These are phyloP conservation scores for Trissolcus basalis DNA, from an alignment of 1,140 invertebrate genomes.

Conservation along the genomic window DNA sequence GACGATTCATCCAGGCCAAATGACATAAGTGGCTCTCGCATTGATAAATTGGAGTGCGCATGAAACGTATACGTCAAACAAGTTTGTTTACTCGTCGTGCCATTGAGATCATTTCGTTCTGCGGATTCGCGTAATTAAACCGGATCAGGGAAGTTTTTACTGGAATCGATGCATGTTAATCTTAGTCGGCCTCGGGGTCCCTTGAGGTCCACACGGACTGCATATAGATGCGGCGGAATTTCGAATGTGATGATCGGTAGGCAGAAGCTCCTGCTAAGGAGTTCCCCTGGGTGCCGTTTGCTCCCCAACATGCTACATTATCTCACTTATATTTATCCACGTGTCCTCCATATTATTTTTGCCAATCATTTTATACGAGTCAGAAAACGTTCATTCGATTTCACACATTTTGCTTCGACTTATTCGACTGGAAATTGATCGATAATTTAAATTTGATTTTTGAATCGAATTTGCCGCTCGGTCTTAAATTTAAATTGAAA, in stretches of 20 bases:
- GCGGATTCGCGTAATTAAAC: conserved; percentile 35
- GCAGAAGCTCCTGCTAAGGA: conserved; percentile 60
- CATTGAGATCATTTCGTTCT: conserved; percentile 4
- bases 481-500: too few species aligned
- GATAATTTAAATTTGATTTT: too few species aligned
- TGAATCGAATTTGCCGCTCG: too few species aligned
- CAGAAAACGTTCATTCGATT: background rate
- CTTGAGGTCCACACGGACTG: conserved; percentile 22
- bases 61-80: conserved; percentile 5
- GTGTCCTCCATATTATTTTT: conserved; percentile 32
- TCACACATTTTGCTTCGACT: too few species aligned
- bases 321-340: conserved; percentile 47
- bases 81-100: conserved; percentile 7
- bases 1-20: background rate
- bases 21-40: background rate
- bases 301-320: conserved; percentile 55
- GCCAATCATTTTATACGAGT: background rate
- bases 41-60: background rate
- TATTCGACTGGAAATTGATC: too few species aligned
- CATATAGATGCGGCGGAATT: conserved; percentile 58
- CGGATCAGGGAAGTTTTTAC: conserved; percentile 23
- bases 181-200: conserved; percentile 51
- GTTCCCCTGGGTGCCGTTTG: conserved; percentile 63
- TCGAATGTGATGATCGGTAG: conserved; percentile 59
- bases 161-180: conserved; percentile 54